Conservation (phyloP, 2,113 vertebrate genomes). For the Erinaceus europaeus region DNA sequence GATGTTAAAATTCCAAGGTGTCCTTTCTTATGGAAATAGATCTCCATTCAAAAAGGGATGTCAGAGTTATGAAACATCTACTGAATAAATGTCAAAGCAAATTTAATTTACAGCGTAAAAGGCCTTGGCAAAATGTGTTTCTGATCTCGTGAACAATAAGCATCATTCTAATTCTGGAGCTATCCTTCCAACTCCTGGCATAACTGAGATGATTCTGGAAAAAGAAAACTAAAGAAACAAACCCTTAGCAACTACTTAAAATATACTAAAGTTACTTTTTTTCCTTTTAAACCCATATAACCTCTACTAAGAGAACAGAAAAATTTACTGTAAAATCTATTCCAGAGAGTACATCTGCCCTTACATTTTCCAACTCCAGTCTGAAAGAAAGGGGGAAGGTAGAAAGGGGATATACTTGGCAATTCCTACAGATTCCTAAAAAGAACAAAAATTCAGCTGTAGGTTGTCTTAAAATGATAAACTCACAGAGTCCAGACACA, state of each 20-base stretch:
- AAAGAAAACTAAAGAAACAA: neutral
- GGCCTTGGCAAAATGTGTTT: neutral
- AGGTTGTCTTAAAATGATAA: neutral
- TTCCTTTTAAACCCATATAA: neutral
- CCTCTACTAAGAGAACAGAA: neutral
- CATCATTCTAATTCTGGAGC: neutral
- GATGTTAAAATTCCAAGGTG: neutral
- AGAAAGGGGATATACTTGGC: neutral
- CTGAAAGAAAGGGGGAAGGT: neutral
- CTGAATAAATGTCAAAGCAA: neutral
- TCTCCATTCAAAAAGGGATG: neutral
- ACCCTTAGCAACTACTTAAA: conserved; percentile 4
- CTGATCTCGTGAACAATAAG: neutral
- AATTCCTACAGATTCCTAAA: neutral
- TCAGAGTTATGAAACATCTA: neutral
- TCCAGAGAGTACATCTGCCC: neutral
- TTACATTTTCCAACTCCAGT: neutral
- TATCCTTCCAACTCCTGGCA: neutral
- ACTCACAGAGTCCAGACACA: too few relatives aligned
- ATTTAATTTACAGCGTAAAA: neutral
- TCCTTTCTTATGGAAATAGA: neutral
- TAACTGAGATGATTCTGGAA: neutral
- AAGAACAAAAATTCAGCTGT: neutral
- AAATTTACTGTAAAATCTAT: neutral
- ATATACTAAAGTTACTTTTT: neutral